These are phyloP conservation scores for Acronicta alni DNA, from an alignment of 2,888 invertebrate species.

Conservation along the genomic window DNA sequence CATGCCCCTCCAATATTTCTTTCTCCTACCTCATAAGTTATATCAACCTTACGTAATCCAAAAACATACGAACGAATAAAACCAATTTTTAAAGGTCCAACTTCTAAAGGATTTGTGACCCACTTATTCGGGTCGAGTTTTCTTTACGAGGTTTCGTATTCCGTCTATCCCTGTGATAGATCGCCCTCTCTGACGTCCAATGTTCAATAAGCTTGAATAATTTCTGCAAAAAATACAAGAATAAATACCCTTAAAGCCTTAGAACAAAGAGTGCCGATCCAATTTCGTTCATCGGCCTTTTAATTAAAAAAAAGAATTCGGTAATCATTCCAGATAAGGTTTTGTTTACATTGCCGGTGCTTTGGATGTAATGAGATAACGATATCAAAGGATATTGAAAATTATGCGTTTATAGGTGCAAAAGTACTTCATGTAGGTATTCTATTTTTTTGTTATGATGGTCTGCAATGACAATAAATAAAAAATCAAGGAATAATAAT, in stretches of 20 bases:
- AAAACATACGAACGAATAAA: conserved; percentile 73
- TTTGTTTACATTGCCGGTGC: conserved; percentile 50
- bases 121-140: conserved; percentile 72
- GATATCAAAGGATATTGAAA: conserved; percentile 8
- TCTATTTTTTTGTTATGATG: no score
- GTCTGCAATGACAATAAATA: no score
- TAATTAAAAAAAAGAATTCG: conserved; percentile 69
- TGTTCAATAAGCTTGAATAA: conserved; percentile 82
- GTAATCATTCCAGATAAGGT: conserved; percentile 61
- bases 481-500: no score
- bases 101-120: conserved; percentile 75
- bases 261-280: conserved; percentile 69
- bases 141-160: conserved; percentile 69
- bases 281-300: conserved; percentile 70
- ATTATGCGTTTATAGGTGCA: neutral
- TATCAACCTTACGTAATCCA: conserved; percentile 64
- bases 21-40: conserved; percentile 45
- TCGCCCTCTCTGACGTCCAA: conserved; percentile 72
- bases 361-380: conserved; percentile 30
- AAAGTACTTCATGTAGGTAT: no score
- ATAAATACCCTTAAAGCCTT: conserved; percentile 68
- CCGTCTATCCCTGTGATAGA: conserved; percentile 77
- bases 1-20: conserved; percentile 19
- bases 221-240: conserved; percentile 76
- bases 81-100: conserved; percentile 77